Evolutionary conservation across 2,113 vertebrate genomes (phyloP), one percentile per base, ranked within the genome.

Genomic region (Solenodon paradoxus): DNA sequence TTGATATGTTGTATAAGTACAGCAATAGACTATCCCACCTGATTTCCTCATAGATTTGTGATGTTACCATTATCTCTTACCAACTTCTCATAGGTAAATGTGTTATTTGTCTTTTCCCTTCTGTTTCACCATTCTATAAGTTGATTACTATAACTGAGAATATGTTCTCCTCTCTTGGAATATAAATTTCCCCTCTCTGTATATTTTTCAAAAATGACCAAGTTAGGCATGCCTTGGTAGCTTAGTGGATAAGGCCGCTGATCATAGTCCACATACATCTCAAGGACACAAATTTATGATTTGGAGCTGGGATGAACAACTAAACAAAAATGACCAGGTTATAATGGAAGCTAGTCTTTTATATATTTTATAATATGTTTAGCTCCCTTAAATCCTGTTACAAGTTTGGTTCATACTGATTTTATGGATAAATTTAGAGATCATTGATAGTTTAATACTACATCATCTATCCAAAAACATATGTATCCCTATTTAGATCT

Each of bases 381-480:
- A 88, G 79, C 66, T 93, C 79, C 59, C 53, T 88, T n/a, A 91
- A 75, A 64, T 85, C 51, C 42, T 85, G 9, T 35, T 75, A 47
- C 11, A 88, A 78, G 59, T 95, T 84, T 64, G 38, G 45, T 84
- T 93, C 88, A 55, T 38, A 80, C 2, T 88, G 57, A 83, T 30
- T 59, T 97, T 83, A 90, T 87, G 40, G 82, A 69, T 75, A 92
- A 55, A 86, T 83, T 93, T 55, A 63, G 35, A 95, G 7, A 91
- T 74, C 59, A 90, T 49, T 84, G 38, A 55, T 47, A 93, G 45
- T 42, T 87, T 79, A 92, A 77, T 78, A 85, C 81, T 53, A 68
- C 19, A 57, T 79, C 12, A 91, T 83, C 53, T 80, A 77, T 71
- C 80, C 47, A 77, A n/a, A 90, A 51, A 80, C 40, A 77, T 90